phyloP scores from a whole-genome alignment of 2,797 vertebrate species.

The Ciconia nigra region DNA sequence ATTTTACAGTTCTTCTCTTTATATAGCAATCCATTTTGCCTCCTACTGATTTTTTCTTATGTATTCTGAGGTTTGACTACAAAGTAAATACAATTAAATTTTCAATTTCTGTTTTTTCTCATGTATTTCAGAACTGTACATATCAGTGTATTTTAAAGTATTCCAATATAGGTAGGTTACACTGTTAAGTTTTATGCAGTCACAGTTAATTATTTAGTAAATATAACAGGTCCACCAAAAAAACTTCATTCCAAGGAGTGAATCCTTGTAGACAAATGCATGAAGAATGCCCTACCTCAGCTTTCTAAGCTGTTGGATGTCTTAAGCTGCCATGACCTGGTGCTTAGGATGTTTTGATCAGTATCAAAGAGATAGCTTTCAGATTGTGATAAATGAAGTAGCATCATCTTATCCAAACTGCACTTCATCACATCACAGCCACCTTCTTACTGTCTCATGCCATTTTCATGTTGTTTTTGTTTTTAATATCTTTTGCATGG shows the following conservation, averaged over 20 bases:
- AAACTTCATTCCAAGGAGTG: neutral
- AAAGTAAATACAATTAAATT: neutral
- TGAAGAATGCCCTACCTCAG: neutral
- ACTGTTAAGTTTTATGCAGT: neutral
- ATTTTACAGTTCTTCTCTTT: neutral
- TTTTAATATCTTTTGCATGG: neutral
- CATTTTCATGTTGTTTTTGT: neutral
- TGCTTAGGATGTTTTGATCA: neutral
- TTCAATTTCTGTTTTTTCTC: neutral
- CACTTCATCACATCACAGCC: neutral
- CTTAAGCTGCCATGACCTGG: neutral
- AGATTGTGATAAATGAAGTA: neutral
- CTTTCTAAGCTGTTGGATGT: neutral
- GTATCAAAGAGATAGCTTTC: neutral
- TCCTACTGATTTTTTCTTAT: neutral
- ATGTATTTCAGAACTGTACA: neutral
- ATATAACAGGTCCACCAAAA: neutral
- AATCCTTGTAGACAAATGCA: neutral
- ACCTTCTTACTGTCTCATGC: neutral
- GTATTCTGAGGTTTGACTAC: neutral
- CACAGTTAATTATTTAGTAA: neutral
- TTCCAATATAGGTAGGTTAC: neutral
- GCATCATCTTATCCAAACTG: neutral
- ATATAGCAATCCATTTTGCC: neutral
- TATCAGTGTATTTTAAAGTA: neutral